These are phyloP conservation scores for Lutjanus campechanus DNA, from an alignment of 2,797 vertebrate genomes.

Conservation along the genomic window DNA sequence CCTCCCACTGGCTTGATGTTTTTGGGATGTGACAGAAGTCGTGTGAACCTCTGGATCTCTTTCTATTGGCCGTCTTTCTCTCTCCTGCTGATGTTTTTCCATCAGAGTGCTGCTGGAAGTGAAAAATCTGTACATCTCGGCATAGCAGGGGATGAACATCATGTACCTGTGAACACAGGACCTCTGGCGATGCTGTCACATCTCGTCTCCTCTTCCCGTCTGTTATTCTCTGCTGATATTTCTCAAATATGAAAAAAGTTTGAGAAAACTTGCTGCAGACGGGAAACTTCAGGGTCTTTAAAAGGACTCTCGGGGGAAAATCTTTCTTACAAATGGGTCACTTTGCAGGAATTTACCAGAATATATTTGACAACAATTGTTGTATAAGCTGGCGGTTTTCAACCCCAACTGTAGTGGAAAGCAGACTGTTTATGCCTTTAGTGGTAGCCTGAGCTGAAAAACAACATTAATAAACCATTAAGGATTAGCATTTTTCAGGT, in stretches of 20 bases:
- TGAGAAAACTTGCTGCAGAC: slow-evolving; percentile 22
- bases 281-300: slow-evolving; percentile 29
- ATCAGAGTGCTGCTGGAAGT: slow-evolving; percentile 35
- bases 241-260: slow-evolving; percentile 49
- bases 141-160: slow-evolving; percentile 49
- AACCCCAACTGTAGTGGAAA: background rate
- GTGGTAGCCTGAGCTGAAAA: slow-evolving; percentile 48
- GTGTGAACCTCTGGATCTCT: slow-evolving; percentile 46
- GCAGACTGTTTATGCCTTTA: slow-evolving; percentile 45
- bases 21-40: slow-evolving; percentile 61
- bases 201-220: slow-evolving; percentile 31
- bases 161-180: slow-evolving; percentile 68
- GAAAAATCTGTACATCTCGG: slow-evolving; percentile 44
- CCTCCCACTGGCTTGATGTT: slow-evolving; percentile 16
- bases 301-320: slow-evolving; percentile 1
- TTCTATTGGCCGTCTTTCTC: slow-evolving; percentile 31
- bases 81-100: slow-evolving; percentile 44
- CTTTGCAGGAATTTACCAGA: slow-evolving; percentile 31
- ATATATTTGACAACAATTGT: slow-evolving; percentile 29
- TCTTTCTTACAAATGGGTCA: slow-evolving; percentile 27
- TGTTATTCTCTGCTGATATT: slow-evolving; percentile 30
- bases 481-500: slow-evolving; percentile 38
- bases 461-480: slow-evolving; percentile 64
- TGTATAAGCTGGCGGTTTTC: slow-evolving; percentile 12
- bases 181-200: slow-evolving; percentile 64